phyloP scores from a whole-genome alignment of 1,140 invertebrate species.

The Heterodera schachtii region DNA sequence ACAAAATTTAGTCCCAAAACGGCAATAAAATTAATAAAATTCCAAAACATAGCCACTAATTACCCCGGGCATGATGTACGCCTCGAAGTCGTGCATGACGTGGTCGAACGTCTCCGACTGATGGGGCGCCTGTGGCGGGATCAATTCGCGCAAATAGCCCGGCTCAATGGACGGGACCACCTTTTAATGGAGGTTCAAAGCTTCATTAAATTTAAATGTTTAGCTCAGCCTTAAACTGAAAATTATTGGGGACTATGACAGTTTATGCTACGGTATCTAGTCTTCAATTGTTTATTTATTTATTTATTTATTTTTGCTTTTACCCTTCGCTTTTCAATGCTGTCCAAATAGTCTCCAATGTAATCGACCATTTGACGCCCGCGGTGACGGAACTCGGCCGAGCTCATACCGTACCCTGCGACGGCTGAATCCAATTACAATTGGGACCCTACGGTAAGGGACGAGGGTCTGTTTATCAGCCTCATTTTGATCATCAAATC shows the following conservation, averaged over 20 bases:
- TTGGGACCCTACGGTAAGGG: too few relatives aligned
- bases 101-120: constrained; percentile 84
- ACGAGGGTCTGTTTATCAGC: too few relatives aligned
- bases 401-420: constrained; percentile 75
- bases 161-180: constrained; percentile 31
- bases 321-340: constrained; percentile 74
- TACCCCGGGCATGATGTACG: constrained; percentile 95
- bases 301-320: not conserved
- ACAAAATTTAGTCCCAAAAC: too few relatives aligned
- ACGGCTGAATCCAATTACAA: too few relatives aligned
- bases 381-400: constrained; percentile 81
- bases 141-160: constrained; percentile 78
- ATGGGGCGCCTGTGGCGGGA: constrained; percentile 83
- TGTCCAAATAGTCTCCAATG: constrained; percentile 90
- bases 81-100: constrained; percentile 91
- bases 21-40: too few relatives aligned
- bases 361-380: constrained; percentile 98
- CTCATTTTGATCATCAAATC: too few relatives aligned
- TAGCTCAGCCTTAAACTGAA: too few relatives aligned
- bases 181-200: not conserved
- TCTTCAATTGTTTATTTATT: not conserved
- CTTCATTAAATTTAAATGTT: too few relatives aligned
- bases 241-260: too few relatives aligned
- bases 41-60: not conserved
- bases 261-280: too few relatives aligned